These are phyloP conservation scores for Dromaius novaehollandiae DNA, from an alignment of 2,113 vertebrate species.

Conservation along the genomic window DNA sequence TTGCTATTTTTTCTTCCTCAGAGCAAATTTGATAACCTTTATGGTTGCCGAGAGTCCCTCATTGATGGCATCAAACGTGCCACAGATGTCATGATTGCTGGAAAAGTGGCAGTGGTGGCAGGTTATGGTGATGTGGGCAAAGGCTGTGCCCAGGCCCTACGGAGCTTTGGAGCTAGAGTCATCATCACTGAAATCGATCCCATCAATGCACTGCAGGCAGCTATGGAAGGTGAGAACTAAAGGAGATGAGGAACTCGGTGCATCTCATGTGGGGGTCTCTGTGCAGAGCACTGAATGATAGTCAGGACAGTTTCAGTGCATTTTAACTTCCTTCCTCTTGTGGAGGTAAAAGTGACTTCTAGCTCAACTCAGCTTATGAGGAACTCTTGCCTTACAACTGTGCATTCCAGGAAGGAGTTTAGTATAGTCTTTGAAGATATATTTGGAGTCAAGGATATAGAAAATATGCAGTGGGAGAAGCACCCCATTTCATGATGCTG, in stretches of 20 bases:
- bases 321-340: neutral
- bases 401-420: neutral
- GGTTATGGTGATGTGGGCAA: constrained; percentile 97
- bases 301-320: neutral
- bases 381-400: neutral
- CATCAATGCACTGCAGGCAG: constrained; percentile 95
- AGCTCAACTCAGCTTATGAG: neutral
- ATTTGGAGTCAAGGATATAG: neutral
- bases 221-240: constrained; percentile 91
- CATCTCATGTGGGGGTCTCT: accelerated
- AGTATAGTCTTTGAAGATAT: neutral
- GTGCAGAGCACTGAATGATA: neutral
- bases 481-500: accelerated
- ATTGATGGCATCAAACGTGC: constrained; percentile 98
- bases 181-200: constrained; percentile 97
- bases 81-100: constrained; percentile 98
- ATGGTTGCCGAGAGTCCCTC: constrained; percentile 97
- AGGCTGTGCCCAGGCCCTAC: constrained; percentile 94
- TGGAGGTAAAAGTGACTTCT: neutral
- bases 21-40: constrained; percentile 99
- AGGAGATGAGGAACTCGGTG: neutral
- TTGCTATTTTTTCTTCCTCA: constrained; percentile 51
- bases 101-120: constrained; percentile 95
- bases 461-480: neutral
- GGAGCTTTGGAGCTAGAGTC: constrained; percentile 92